These are phyloP conservation scores for Drosophila nr. medialis DNA, from an alignment of 2,888 invertebrate genomes.

Conservation along the genomic window DNA sequence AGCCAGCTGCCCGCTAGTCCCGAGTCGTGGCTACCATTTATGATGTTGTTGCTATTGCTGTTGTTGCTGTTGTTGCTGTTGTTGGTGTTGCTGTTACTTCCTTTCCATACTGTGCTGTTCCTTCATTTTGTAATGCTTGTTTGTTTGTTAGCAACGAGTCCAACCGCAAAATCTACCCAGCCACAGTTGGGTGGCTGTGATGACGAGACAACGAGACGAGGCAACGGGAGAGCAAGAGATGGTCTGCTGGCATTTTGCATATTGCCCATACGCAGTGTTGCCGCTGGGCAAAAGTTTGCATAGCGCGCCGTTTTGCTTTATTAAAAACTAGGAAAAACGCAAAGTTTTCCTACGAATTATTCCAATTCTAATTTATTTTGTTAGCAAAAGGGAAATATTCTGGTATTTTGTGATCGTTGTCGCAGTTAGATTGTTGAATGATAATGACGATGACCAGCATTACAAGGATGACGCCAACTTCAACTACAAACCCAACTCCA, in stretches of 20 bases:
- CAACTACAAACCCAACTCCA: background rate
- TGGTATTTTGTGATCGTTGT: constrained; percentile 76
- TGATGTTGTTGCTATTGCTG: constrained; percentile 14
- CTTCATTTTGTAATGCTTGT: constrained; percentile 63
- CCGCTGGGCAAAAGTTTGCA: constrained; percentile 72
- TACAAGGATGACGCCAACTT: constrained; percentile 3
- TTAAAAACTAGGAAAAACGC: constrained; percentile 73
- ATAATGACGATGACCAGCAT: constrained; percentile 60
- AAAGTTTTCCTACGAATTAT: constrained; percentile 72
- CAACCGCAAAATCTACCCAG: constrained; percentile 72
- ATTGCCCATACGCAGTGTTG: constrained; percentile 79
- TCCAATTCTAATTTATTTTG: constrained; percentile 81
- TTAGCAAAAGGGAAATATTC: constrained; percentile 69
- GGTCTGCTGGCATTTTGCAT: constrained; percentile 71
- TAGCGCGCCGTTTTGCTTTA: constrained; percentile 72
- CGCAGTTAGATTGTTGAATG: constrained; percentile 75
- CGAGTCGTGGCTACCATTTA: constrained; percentile 17
- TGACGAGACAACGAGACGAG: constrained; percentile 16
- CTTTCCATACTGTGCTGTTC: constrained; percentile 37
- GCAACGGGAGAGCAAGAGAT: background rate
- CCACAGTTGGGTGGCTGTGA: constrained; percentile 10
- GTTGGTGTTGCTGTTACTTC: constrained; percentile 7
- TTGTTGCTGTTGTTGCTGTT: background rate
- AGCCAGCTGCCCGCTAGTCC: constrained; percentile 28
- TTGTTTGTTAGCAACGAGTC: constrained; percentile 74